Percentiles rank a stretch among this genome's conserved stretches.
Evolutionary conservation across 2,113 vertebrate genomes (phyloP).

Genomic region (Formicarius rufipectus): DNA sequence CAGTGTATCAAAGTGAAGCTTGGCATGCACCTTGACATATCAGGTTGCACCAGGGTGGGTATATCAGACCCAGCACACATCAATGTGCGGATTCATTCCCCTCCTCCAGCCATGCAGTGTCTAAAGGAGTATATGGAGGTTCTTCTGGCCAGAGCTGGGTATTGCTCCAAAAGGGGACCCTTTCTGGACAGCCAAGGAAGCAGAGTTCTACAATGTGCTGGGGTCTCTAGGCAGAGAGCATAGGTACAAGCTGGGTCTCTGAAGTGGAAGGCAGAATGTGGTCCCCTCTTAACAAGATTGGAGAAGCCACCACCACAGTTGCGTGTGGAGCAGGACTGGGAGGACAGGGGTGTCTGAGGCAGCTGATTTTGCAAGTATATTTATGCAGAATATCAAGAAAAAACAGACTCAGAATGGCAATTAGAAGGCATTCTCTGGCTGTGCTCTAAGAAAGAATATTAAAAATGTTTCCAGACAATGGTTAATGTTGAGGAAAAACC

Average conservation of each 20-base stretch:
- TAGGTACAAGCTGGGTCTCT: not conserved
- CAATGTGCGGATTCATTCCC: not conserved
- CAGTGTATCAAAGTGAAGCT: not conserved
- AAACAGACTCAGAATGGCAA: not conserved
- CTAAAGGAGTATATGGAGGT: not conserved
- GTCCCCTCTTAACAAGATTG: not conserved
- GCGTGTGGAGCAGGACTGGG: not conserved
- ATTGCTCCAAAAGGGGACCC: not conserved
- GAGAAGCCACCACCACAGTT: rapidly evolving
- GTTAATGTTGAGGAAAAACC: not conserved
- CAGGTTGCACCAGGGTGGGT: not conserved
- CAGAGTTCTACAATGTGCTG: not conserved
- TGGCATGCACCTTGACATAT: not conserved
- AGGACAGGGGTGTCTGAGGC: rapidly evolving
- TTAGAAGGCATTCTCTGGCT: not conserved
- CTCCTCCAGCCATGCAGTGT: not conserved
- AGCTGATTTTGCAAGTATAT: not conserved
- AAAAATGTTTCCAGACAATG: not conserved
- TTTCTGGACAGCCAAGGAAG: not conserved
- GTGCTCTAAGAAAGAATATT: not conserved
- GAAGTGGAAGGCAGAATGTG: not conserved
- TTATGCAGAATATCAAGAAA: not conserved
- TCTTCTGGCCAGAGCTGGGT: not conserved
- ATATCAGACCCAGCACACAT: not conserved
- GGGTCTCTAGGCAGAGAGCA: not conserved